These are phyloP conservation scores for Phainopepla nitens DNA, from an alignment of 2,113 vertebrate species.

Conservation along the genomic window DNA sequence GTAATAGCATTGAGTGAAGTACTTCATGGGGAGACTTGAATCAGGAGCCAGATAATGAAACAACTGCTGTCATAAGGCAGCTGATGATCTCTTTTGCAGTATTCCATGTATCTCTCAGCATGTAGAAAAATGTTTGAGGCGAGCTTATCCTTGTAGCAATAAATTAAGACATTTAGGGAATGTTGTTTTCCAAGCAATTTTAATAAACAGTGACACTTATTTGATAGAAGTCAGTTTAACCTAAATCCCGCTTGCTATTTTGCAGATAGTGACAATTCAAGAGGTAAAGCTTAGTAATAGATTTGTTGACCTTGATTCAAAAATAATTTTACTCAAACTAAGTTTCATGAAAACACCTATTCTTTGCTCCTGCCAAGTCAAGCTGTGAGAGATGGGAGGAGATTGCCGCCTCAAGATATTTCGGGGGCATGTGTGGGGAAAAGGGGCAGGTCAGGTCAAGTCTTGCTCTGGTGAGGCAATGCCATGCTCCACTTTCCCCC, in stretches of 20 bases:
- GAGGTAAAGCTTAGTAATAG: background rate
- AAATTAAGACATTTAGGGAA: background rate
- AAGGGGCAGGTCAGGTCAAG: background rate
- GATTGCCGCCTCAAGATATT: rapidly evolving
- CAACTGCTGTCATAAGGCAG: constrained; percentile 4
- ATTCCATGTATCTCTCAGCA: background rate
- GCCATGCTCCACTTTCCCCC: background rate
- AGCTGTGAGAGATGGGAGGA: background rate
- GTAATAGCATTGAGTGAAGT: background rate
- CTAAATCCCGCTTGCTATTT: background rate
- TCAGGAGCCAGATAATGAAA: background rate
- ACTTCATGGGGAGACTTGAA: background rate
- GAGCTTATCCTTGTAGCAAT: background rate
- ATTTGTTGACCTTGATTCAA: background rate
- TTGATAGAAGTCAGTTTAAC: background rate
- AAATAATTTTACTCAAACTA: background rate
- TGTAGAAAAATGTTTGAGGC: background rate
- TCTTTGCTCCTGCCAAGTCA: background rate
- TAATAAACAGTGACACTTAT: background rate
- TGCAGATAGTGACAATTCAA: background rate
- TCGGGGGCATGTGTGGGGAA: rapidly evolving
- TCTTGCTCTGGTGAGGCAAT: background rate
- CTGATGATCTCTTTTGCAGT: background rate
- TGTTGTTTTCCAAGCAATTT: background rate
- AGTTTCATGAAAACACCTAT: background rate